Conservation (phyloP, 2,797 vertebrate species). For the Gallinago nigripennis region DNA sequence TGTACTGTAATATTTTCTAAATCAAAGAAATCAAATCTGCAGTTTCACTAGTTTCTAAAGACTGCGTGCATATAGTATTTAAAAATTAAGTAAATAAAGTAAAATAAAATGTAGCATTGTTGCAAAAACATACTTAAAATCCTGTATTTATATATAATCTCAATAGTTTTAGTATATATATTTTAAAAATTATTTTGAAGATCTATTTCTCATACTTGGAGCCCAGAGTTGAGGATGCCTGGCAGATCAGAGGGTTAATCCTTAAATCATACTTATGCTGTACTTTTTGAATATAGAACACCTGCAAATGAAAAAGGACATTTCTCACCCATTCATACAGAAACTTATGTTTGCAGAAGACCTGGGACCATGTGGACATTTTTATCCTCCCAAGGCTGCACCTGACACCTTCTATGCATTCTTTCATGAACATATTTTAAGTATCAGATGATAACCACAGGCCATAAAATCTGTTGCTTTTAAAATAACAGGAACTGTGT, state of each 20-base stretch:
- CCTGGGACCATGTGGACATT: neutral
- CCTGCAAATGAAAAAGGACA: neutral
- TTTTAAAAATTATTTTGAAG: neutral
- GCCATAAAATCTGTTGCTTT: constrained; percentile 24
- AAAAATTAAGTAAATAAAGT: neutral
- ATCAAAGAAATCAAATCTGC: neutral
- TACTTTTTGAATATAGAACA: neutral
- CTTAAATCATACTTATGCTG: neutral
- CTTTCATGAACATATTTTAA: constrained; percentile 31
- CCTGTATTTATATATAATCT: neutral
- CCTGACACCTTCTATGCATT: constrained; percentile 44
- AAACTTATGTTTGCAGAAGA: neutral
- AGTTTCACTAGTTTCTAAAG: neutral
- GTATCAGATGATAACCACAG: constrained; percentile 9
- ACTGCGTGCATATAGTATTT: neutral
- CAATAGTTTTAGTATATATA: neutral
- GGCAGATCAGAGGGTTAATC: neutral
- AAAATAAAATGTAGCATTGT: neutral
- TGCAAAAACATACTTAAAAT: neutral
- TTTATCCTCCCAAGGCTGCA: neutral
- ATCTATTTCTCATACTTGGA: neutral
- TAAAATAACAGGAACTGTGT: constrained; percentile 60
- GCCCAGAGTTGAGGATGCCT: neutral
- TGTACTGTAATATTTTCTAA: neutral
- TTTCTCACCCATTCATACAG: constrained; percentile 19